Evolutionary conservation across 2,797 vertebrate species (phyloP).

Genomic region (Myotis daubentonii): DNA sequence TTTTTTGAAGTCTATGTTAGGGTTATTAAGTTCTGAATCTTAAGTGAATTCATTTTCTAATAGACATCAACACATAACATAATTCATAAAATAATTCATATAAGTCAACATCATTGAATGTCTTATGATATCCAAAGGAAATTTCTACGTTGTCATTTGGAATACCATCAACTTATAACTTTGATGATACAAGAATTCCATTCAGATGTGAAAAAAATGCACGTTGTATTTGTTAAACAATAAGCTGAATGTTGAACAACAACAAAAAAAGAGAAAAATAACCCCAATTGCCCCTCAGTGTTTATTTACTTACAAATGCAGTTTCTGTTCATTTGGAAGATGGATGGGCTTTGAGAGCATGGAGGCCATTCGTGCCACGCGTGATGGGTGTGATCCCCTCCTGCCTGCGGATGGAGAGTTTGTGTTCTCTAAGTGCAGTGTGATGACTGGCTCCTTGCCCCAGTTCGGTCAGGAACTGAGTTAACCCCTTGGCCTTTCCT

Average conservation of each 20-base stretch:
- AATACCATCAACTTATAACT: constrained; percentile 4
- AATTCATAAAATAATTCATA: background rate
- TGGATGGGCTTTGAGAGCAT: constrained; percentile 78
- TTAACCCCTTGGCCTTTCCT: constrained; percentile 87
- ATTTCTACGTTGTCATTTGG: background rate
- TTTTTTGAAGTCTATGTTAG: background rate
- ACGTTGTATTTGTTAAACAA: constrained; percentile 42
- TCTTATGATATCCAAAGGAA: background rate
- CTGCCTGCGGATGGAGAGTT: constrained; percentile 87
- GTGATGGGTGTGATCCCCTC: constrained; percentile 88
- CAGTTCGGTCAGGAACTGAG: constrained; percentile 84
- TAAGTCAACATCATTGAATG: background rate
- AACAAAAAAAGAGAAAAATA: background rate
- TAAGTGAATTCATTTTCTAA: background rate
- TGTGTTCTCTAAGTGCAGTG: constrained; percentile 91
- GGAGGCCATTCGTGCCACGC: constrained; percentile 87
- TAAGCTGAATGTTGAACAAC: background rate
- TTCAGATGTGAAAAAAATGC: background rate
- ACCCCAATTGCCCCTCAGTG: background rate
- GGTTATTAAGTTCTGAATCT: background rate
- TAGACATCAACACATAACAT: background rate
- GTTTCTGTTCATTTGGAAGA: constrained; percentile 83
- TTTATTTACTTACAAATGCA: constrained; percentile 80
- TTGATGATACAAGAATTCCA: background rate
- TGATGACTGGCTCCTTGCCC: constrained; percentile 88